Base-by-base conservation (phyloP, 2,888 invertebrate species). In the Alitta virens region DNA sequence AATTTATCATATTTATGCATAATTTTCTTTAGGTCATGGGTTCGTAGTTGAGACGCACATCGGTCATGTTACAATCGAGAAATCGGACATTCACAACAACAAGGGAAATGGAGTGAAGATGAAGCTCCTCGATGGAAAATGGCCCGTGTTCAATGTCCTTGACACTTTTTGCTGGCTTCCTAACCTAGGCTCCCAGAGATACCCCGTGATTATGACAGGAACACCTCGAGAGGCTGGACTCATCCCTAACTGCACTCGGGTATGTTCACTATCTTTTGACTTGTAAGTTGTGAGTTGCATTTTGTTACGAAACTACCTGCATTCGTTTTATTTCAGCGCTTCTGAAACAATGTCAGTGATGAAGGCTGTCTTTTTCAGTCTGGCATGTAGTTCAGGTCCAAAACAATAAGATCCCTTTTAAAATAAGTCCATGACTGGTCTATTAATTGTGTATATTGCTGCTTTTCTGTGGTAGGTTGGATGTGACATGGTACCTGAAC, bases 91-190 rank as follows among this genome's bases (percentile, higher is more conserved):
- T 24, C 56, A 67, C 2, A 62, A 78, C 60, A 82, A 82, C 72
- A 73, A 75, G 72, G 82, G 81, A n/a, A 79, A 81, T 68, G 82
- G 82, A 2, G 71, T 80, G 55, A 78, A 80, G 64, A 64, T 67
- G 2, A 75, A 77, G 59, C 68, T 72, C 27, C 59, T 69, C 40
- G 71, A 73, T 60, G 62, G 68, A n/a, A 59, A 63, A 21, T 71
- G 62, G 57, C 62, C 55, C 2, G 57, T 67, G 23, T 75, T 74
- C 63, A 72, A 75, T 5, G 58, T 64, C 0, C 46, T 59, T 0
- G 38, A 62, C 0, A 73, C 77, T 1, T 78, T 79, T 66, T 80
- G 79, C 63, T 59, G 65, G 7, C 65, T 65, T 9, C 63, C 72
- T 3, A 67, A 70, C 23, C 23, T 71, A 1, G 42, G 43, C 42